Evolutionary conservation across 1,140 invertebrate genomes (phyloP).

Genomic region (Semibalanus balanoides): DNA sequence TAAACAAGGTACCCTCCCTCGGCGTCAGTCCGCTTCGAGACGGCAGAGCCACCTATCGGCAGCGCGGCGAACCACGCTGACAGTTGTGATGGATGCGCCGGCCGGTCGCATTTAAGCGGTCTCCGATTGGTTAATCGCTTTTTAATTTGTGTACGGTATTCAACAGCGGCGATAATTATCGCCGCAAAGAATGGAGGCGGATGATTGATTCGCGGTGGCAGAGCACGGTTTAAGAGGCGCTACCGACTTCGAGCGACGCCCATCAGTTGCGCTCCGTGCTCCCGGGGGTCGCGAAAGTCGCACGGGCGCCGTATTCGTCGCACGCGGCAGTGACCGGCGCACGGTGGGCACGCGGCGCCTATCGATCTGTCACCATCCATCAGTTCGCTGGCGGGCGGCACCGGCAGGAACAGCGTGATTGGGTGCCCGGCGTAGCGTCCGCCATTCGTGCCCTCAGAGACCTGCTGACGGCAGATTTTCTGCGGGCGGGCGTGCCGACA

Average conservation of each 20-base stretch:
- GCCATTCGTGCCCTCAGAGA: not conserved
- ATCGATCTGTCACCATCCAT: not conserved
- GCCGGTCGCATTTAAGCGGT: not conserved
- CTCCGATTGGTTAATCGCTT: not conserved
- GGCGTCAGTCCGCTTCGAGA: too few relatives aligned
- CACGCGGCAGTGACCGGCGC: too few relatives aligned
- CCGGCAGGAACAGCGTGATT: not conserved
- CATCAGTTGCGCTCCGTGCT: too few relatives aligned
- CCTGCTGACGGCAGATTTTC: too few relatives aligned
- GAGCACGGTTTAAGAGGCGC: not conserved
- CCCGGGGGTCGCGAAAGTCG: not conserved
- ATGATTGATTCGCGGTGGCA: not conserved
- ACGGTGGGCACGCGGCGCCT: not conserved
- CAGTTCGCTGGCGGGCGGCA: not conserved
- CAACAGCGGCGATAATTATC: not conserved
- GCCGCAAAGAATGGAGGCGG: not conserved
- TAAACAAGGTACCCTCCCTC: not conserved
- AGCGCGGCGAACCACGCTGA: not conserved
- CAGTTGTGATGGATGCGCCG: not conserved
- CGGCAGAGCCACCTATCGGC: not conserved
- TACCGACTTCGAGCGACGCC: not conserved
- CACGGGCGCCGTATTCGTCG: not conserved
- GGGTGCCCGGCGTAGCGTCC: too few relatives aligned
- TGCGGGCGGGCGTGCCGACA: too few relatives aligned
- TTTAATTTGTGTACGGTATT: constrained; percentile 2